phyloP scores from a whole-genome alignment of 2,113 vertebrate species.

The Hemiscyllium ocellatum region DNA sequence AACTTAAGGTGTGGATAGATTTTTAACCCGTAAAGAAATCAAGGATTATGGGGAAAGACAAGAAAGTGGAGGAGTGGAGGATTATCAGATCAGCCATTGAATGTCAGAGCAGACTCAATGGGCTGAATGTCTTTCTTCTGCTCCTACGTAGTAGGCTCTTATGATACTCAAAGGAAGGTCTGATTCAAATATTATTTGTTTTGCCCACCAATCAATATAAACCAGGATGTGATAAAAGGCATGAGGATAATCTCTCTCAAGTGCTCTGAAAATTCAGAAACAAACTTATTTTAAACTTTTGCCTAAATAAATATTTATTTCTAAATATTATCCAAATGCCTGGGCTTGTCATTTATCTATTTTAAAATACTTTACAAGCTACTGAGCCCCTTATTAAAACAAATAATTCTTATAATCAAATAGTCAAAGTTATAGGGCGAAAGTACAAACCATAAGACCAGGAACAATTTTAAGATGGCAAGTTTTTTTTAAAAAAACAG shows the following conservation, averaged over 20 bases:
- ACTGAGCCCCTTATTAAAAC: neutral
- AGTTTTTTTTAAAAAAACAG: neutral
- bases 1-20: too few species aligned
- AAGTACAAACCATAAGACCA: neutral
- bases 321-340: neutral
- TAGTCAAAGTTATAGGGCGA: neutral
- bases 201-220: neutral
- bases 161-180: neutral
- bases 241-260: neutral
- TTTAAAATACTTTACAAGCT: neutral
- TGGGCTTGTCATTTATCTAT: neutral
- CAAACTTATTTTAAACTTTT: neutral
- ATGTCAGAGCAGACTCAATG: too few species aligned
- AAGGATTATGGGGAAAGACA: too few species aligned
- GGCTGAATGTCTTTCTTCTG: too few species aligned
- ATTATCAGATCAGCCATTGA: too few species aligned
- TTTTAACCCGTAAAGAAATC: too few species aligned
- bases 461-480: neutral
- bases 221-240: neutral
- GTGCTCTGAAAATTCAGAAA: neutral
- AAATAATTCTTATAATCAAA: neutral
- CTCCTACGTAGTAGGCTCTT: too few species aligned
- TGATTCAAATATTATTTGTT: neutral
- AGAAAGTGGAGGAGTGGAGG: too few species aligned
- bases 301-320: neutral